Percentiles rank a stretch among this genome's conserved stretches.
phyloP scores from a whole-genome alignment of 2,113 vertebrate genomes.

The Tenebrosternarchus preto region DNA sequence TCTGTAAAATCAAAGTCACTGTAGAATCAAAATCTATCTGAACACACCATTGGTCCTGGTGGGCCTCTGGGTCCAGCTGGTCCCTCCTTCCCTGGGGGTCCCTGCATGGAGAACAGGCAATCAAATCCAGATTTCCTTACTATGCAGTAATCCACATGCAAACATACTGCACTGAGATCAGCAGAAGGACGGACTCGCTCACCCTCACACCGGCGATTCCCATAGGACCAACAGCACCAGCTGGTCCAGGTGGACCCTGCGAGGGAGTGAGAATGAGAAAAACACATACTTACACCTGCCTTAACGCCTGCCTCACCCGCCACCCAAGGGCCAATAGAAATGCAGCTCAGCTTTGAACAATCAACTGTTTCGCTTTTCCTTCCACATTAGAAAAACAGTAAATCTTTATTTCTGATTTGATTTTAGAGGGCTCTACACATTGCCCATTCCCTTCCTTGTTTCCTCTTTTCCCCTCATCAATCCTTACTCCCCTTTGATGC shows the following conservation, averaged over 20 bases:
- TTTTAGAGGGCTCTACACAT: slow-evolving; percentile 47
- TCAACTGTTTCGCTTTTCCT: slow-evolving; percentile 6
- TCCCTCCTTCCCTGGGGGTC: slow-evolving; percentile 92
- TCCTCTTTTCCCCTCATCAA: slow-evolving; percentile 46
- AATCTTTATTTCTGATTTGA: slow-evolving; percentile 51
- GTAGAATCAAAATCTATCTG: slow-evolving; percentile 7
- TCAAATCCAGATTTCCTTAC: slow-evolving; percentile 16
- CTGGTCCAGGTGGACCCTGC: slow-evolving; percentile 85
- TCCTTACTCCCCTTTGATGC: slow-evolving; percentile 64
- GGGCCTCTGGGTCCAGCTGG: slow-evolving; percentile 86
- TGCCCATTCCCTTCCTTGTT: slow-evolving; percentile 34
- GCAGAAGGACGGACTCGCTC: slow-evolving; percentile 56
- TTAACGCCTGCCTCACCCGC: slow-evolving; percentile 21
- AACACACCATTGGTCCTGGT: slow-evolving; percentile 86
- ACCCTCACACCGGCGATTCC: slow-evolving; percentile 91
- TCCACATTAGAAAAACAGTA: slow-evolving; percentile 41
- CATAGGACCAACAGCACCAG: slow-evolving; percentile 81
- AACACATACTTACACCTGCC: slow-evolving; percentile 19
- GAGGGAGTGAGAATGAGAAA: slow-evolving; percentile 40
- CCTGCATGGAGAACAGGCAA: slow-evolving; percentile 71
- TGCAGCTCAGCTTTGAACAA: slow-evolving; percentile 27
- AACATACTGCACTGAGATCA: background rate
- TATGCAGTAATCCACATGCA: background rate
- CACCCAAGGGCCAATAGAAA: slow-evolving; percentile 37
- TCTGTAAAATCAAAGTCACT: no score